Conservation (phyloP, 2,888 invertebrate species). For the Argyra leucocephala region DNA sequence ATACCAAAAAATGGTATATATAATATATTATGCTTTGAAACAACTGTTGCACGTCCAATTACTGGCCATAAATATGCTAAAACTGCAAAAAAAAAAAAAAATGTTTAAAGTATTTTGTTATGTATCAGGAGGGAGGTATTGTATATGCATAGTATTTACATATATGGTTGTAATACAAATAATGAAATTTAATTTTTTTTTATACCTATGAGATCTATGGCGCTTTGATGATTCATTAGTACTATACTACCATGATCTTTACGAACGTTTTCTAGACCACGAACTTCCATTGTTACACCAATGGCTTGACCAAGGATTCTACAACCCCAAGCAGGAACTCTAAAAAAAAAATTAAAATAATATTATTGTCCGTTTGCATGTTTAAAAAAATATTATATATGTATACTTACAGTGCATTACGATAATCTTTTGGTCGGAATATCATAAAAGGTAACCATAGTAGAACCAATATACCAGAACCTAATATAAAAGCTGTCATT, state of each 20-base stretch:
- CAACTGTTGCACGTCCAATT: slow-evolving; percentile 67
- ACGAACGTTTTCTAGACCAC: slow-evolving; percentile 66
- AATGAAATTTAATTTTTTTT: slow-evolving; percentile 13
- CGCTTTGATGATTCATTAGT: slow-evolving; percentile 81
- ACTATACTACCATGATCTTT: slow-evolving; percentile 67
- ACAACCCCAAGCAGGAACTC: slow-evolving; percentile 60
- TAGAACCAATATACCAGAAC: slow-evolving; percentile 51
- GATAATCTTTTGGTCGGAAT: slow-evolving; percentile 59
- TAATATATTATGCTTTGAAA: slow-evolving; percentile 74
- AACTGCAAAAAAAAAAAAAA: slow-evolving; percentile 43
- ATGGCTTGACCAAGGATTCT: slow-evolving; percentile 46
- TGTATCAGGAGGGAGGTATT: not conserved
- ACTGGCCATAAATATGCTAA: slow-evolving; percentile 73
- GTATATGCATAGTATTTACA: not conserved
- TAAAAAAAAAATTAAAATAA: slow-evolving; percentile 30
- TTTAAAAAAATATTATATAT: not conserved
- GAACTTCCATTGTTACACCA: slow-evolving; percentile 62
- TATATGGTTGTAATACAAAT: not conserved
- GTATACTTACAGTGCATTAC: slow-evolving; percentile 67
- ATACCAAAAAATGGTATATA: slow-evolving; percentile 77
- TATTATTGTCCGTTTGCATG: too few species aligned
- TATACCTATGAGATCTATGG: slow-evolving; percentile 73
- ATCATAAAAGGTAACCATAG: slow-evolving; percentile 68
- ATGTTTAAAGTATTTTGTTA: not conserved
- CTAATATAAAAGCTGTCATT: slow-evolving; percentile 54